Conservation (phyloP, 2,888 invertebrate species). For the Urechis unicinctus region DNA sequence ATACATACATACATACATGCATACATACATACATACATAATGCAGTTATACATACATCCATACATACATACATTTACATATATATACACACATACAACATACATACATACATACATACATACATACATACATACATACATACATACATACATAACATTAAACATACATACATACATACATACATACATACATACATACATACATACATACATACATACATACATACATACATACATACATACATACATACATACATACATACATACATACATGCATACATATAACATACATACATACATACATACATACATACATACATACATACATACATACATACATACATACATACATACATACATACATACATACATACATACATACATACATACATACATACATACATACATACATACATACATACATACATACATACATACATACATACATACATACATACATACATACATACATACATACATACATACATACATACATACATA, state of each 20-base stretch:
- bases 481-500: neutral
- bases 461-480: neutral
- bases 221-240: conserved; percentile 2
- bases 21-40: too few relatives aligned
- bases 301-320: conserved; percentile 1
- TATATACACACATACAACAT: too few relatives aligned
- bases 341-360: conserved; percentile 1
- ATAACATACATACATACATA: too few relatives aligned
- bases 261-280: too few relatives aligned
- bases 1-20: too few relatives aligned
- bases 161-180: too few relatives aligned
- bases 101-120: too few relatives aligned
- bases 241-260: conserved; percentile 4
- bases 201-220: neutral
- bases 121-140: too few relatives aligned
- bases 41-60: too few relatives aligned
- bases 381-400: neutral
- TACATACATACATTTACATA: too few relatives aligned
- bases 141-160: too few relatives aligned
- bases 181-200: too few relatives aligned
- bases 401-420: neutral
- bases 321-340: conserved; percentile 3
- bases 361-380: neutral
- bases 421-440: neutral
- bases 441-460: neutral